Percentiles rank a stretch among this genome's conserved stretches.
Conservation (phyloP, 2,888 invertebrate species). For the Ernsta delagoae region DNA sequence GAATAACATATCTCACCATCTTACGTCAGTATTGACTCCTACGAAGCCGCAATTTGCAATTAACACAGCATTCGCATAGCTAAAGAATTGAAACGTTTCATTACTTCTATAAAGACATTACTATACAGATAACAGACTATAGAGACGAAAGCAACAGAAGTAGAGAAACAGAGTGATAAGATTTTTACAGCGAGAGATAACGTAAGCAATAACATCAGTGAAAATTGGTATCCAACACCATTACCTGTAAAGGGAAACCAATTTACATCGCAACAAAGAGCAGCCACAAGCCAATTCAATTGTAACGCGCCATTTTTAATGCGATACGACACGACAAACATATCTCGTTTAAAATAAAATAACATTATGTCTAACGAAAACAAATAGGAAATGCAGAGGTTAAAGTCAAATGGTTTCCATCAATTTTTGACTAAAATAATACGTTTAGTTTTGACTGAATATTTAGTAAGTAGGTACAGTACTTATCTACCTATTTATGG, state of each 20-base stretch:
- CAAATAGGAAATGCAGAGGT: too few species aligned
- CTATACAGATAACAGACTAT: too few species aligned
- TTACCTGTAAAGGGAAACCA: constrained; percentile 10
- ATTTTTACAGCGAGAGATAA: constrained; percentile 25
- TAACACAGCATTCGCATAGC: not conserved
- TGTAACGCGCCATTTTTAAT: constrained; percentile 8
- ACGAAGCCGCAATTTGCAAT: not conserved
- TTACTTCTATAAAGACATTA: constrained; percentile 3
- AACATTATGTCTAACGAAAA: too few species aligned
- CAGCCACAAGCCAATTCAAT: constrained; percentile 3
- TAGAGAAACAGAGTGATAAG: constrained; percentile 18
- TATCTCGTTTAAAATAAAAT: not conserved
- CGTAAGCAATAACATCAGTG: constrained; percentile 11
- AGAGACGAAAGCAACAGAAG: not conserved
- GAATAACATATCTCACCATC: too few species aligned
- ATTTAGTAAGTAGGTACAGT: too few species aligned
- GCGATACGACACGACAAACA: not conserved
- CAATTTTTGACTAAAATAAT: too few species aligned
- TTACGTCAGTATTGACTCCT: not conserved
- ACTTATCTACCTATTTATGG: too few species aligned
- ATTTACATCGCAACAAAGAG: constrained; percentile 9
- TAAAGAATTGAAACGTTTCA: constrained; percentile 7
- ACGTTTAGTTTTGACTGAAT: too few species aligned
- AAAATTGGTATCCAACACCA: constrained; percentile 25
- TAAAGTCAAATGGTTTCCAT: too few species aligned